phyloP scores from a whole-genome alignment of 2,113 vertebrate genomes.

The Phalacrocorax pelagicus region DNA sequence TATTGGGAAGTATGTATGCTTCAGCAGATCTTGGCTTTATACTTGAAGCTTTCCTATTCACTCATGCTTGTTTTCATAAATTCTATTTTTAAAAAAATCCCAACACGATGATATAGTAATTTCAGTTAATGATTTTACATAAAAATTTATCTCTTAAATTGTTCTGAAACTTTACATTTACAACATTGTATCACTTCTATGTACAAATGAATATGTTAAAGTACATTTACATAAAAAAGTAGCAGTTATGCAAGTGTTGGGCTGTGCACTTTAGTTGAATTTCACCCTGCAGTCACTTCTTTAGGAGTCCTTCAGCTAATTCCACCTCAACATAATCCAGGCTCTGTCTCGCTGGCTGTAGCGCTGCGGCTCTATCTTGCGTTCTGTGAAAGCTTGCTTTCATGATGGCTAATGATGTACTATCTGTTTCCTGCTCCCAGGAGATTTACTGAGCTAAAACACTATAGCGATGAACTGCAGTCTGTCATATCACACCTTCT shows the following conservation, averaged over 20 bases:
- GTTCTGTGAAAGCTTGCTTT: conserved; percentile 41
- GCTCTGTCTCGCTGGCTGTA: background rate
- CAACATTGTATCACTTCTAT: too few relatives aligned
- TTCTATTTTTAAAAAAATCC: background rate
- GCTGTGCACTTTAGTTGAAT: background rate
- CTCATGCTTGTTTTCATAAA: background rate
- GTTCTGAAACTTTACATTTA: background rate
- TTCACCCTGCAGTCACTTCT: background rate
- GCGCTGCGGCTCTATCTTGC: conserved; percentile 10
- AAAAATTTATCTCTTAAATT: background rate
- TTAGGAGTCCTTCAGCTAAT: conserved; percentile 32
- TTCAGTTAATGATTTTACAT: background rate
- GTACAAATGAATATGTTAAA: too few relatives aligned
- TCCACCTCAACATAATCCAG: background rate
- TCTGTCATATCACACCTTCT: conserved; percentile 91
- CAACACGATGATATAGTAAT: background rate
- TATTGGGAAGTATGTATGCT: background rate
- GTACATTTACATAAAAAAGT: too few relatives aligned
- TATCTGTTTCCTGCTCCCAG: conserved; percentile 74
- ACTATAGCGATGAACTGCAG: conserved; percentile 92
- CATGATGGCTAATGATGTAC: conserved; percentile 58
- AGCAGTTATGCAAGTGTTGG: background rate
- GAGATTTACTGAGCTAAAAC: conserved; percentile 89
- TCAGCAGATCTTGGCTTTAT: background rate
- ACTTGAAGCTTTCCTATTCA: background rate